Base-by-base conservation (phyloP, 23 tunicate species). In the Trididemnum nubilum region DNA sequence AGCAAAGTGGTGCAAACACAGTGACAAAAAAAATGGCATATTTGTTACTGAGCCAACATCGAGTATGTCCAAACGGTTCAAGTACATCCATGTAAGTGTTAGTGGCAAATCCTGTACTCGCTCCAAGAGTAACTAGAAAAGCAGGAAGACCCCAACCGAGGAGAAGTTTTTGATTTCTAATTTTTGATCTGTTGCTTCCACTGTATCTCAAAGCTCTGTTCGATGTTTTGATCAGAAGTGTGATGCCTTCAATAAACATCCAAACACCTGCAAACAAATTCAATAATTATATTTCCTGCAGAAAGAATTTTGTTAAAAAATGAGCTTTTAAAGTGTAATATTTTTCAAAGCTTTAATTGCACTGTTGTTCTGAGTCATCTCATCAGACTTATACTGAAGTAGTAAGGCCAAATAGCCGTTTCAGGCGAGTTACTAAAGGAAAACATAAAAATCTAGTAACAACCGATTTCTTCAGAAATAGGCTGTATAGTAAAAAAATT, bases 231-330 rank as follows among this genome's bases (percentile, higher is more conserved):
- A 88, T 24, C n/a, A 82, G 26, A 31, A 88, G 83, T 33, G 87
- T 82, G 0, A 88, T n/a, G 22, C 87, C 93, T 34, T 88, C 93
- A 79, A 77, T 33, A 0, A 76, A 64, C 93, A 88, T 88, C 93
- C 93, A 88, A 35, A 67, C 36, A 27, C 70, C 93, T 88, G 57
- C 4, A 70, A 67, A 36, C n/a, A n/a, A n/a, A n/a, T n/a, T n/a
- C n/a, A n/a, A n/a, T n/a, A n/a, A n/a, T n/a, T n/a, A n/a, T n/a
- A n/a, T n/a, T n/a, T n/a, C n/a, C n/a, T n/a, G n/a, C n/a, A n/a
- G n/a, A n/a, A n/a, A n/a, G n/a, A n/a, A n/a, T n/a, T n/a, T n/a
- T n/a, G n/a, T n/a, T n/a, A n/a, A n/a, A n/a, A n/a, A n/a, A n/a
- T n/a, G n/a, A n/a, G n/a, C n/a, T n/a, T n/a, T n/a, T n/a, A n/a